Evolutionary conservation across 2,888 invertebrate species (phyloP).

Genomic region (Hydriomena furcata): DNA sequence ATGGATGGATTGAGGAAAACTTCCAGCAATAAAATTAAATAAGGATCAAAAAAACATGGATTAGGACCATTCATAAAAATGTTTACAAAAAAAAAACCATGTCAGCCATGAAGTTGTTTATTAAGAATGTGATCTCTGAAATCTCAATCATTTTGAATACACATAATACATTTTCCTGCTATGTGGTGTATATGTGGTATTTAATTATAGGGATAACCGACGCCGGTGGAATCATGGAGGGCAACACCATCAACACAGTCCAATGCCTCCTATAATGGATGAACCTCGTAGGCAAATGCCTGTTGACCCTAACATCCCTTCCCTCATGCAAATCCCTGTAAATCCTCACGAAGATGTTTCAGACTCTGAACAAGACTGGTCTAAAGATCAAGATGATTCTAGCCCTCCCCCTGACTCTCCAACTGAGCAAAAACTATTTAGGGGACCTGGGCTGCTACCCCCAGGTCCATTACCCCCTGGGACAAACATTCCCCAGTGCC

Average conservation of each 20-base stretch:
- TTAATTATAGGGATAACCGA: conserved; percentile 56
- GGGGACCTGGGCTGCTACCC: conserved; percentile 36
- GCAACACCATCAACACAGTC: conserved; percentile 58
- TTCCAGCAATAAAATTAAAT: too few relatives aligned
- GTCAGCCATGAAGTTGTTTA: too few relatives aligned
- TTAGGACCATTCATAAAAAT: too few relatives aligned
- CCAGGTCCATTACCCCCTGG: conserved; percentile 26
- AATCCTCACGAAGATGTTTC: conserved; percentile 57
- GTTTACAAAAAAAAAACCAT: too few relatives aligned
- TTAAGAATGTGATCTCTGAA: too few relatives aligned
- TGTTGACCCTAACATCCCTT: conserved; percentile 50
- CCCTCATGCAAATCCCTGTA: conserved; percentile 69
- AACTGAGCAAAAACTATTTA: conserved; percentile 35
- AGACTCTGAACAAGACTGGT: conserved; percentile 57
- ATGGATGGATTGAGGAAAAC: too few relatives aligned
- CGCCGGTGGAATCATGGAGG: conserved; percentile 66
- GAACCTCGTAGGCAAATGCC: conserved; percentile 35
- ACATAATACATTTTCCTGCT: too few relatives aligned
- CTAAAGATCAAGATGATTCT: conserved; percentile 50
- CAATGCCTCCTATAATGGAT: conserved; percentile 56
- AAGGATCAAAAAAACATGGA: too few relatives aligned
- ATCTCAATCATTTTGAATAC: too few relatives aligned
- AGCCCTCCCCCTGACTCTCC: conserved; percentile 50
- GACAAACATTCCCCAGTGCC: conserved; percentile 40
- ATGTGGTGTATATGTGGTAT: too few relatives aligned